Percentiles rank a stretch among this genome's conserved stretches.
Evolutionary conservation across 2,113 vertebrate genomes (phyloP).

Genomic region (Clarias batrachus): DNA sequence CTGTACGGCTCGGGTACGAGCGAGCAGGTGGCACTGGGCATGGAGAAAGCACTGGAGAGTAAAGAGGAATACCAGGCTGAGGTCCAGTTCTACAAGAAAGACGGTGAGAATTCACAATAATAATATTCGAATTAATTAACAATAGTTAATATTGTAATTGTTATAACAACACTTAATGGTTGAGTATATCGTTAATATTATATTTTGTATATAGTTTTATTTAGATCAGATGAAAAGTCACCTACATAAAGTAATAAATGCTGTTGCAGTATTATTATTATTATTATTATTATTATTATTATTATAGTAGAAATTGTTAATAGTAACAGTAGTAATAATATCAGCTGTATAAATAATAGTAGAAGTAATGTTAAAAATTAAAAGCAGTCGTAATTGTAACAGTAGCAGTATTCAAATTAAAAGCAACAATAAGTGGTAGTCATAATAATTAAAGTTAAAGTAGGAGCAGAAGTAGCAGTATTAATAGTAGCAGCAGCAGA

Average conservation of each 20-base stretch:
- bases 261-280: too few species aligned
- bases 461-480: background rate
- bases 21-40: conserved; percentile 80
- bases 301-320: background rate
- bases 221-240: too few species aligned
- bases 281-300: background rate
- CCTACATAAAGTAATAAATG: background rate
- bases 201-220: too few species aligned
- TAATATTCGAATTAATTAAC: too few species aligned
- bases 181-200: background rate
- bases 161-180: background rate
- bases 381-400: background rate
- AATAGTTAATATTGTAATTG: background rate
- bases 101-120: conserved; percentile 68
- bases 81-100: conserved; percentile 93
- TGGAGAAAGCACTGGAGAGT: conserved; percentile 87
- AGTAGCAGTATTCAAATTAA: background rate
- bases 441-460: too few species aligned
- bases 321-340: too few species aligned
- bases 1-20: conserved; percentile 87
- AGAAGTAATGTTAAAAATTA: background rate
- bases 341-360: background rate
- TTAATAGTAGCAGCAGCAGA: background rate
- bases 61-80: conserved; percentile 88
- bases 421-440: background rate